phyloP scores from a whole-genome alignment of 2,797 vertebrate species.

The Phrynocephalus vlangalii region DNA sequence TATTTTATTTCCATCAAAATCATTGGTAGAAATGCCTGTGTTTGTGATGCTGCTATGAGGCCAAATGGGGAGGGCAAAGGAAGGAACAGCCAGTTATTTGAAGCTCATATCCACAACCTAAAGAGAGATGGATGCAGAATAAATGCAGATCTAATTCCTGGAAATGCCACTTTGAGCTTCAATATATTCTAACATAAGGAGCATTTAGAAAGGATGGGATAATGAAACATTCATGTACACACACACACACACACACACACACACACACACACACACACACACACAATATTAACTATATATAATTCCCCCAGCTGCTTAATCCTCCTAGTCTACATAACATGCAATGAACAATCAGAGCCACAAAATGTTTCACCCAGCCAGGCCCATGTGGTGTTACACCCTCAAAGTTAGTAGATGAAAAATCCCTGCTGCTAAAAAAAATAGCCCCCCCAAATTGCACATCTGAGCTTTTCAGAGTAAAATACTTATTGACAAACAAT shows the following conservation, averaged over 20 bases:
- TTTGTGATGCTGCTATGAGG: constrained; percentile 21
- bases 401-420: constrained; percentile 47
- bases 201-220: neutral
- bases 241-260: constrained; percentile 18
- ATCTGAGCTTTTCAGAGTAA: constrained; percentile 27
- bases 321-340: constrained; percentile 62
- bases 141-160: neutral
- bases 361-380: constrained; percentile 36
- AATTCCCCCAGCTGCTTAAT: constrained; percentile 66
- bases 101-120: neutral
- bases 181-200: constrained; percentile 26
- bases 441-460: constrained; percentile 33
- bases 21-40: neutral
- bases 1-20: neutral
- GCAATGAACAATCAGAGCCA: constrained; percentile 22
- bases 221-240: neutral
- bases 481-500: constrained; percentile 40
- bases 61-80: neutral
- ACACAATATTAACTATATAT: constrained; percentile 12
- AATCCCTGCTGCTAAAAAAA: constrained; percentile 47
- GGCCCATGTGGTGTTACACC: neutral
- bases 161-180: constrained; percentile 2
- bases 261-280: constrained; percentile 4
- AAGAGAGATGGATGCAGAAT: neutral
- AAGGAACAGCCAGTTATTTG: neutral